These are phyloP conservation scores for Zosterops lateralis DNA, from an alignment of 2,113 vertebrate species.

Conservation along the genomic window DNA sequence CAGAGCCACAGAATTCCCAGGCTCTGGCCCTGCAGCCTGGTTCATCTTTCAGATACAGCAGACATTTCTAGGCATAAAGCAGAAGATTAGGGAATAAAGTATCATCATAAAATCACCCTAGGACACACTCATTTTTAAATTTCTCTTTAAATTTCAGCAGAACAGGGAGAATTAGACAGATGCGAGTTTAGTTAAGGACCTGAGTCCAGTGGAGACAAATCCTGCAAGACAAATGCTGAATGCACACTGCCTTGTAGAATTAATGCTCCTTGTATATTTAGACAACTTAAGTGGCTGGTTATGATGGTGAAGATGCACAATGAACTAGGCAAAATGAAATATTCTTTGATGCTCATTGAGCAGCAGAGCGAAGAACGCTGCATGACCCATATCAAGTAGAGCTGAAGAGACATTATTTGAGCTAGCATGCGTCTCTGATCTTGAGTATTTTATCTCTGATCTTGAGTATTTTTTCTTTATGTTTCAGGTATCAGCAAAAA, in stretches of 20 bases:
- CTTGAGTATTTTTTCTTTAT: not conserved
- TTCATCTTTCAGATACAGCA: not conserved
- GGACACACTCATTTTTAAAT: not conserved
- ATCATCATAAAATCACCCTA: not conserved
- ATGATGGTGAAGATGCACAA: not conserved
- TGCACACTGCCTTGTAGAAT: conserved; percentile 9
- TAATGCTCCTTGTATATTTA: not conserved
- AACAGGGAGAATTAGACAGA: not conserved
- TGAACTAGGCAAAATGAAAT: conserved; percentile 19
- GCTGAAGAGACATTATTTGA: not conserved
- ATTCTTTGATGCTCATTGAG: not conserved
- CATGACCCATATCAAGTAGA: not conserved
- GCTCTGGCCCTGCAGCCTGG: accelerated
- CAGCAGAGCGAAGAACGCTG: not conserved
- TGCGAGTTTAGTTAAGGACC: not conserved
- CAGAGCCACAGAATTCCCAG: not conserved
- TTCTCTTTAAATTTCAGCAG: not conserved
- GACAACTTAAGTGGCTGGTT: conserved; percentile 31
- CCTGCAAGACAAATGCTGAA: not conserved
- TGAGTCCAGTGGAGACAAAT: not conserved
- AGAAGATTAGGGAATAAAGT: not conserved
- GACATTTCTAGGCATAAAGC: not conserved
- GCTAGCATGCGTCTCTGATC: not conserved
- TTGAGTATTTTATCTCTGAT: not conserved
- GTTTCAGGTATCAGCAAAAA: not conserved